Base-by-base conservation (phyloP, 2,113 vertebrate species). In the Festucalex cinctus region DNA sequence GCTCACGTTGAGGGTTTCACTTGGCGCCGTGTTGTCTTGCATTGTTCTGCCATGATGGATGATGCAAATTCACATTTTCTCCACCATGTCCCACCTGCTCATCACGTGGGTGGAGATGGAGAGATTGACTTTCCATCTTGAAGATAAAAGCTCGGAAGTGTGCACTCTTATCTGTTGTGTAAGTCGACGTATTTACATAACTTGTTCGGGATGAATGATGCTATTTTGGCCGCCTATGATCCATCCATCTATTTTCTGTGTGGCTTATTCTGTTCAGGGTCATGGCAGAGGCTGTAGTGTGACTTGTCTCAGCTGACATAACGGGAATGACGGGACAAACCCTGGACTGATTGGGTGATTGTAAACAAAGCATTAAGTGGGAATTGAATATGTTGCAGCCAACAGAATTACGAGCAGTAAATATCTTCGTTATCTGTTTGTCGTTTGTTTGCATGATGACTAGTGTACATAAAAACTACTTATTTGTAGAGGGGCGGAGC, bases 11-110 rank as follows among this genome's bases (percentile, higher is more conserved):
- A 57, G 10, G 82, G 63, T 77, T 66, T 76, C 67, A 22, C 65
- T 78, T 72, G 77, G 68, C 32, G 24, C 71, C 14, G 13, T 75
- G 79, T n/a, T 78, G 77, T 74, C 74, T 43, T 74, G 32, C 35
- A 68, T 84, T 85, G 74, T 85, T 80, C 70, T 67, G 43, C 19
- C 7, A 16, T 88, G 88, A 90, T 89, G 82, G 89, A 88, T 88
- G 80, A 65, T 53, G 60, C 12, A 53, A 71, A 72, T 77, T 73
- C 64, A 75, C 63, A 71, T 77, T 85, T 66, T 84, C 82, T 75
- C 36, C 60, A 73, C 0, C 74, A 6, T 53, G 58, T 77, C 73
- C 84, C 85, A 84, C 80, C 84, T 89, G 86, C 81, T 86, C 82
- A 68, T 71, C 43, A 61, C 60, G 16, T 66, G 13, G 69, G 63